Evolutionary conservation across 2,113 vertebrate genomes (phyloP), one percentile per base, ranked within the genome.

Genomic region (Pyxicephalus adspersus): DNA sequence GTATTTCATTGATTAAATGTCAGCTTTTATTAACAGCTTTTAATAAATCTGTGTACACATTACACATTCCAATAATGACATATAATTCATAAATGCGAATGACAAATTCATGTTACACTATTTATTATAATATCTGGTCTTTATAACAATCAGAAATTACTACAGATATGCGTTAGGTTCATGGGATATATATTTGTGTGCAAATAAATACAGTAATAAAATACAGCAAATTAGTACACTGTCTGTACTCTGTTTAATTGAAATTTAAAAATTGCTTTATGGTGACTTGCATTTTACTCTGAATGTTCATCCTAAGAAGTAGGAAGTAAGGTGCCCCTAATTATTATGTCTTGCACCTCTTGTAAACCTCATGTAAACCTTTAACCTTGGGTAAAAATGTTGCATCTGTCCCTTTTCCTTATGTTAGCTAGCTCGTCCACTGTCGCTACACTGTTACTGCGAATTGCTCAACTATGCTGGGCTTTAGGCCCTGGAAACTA

Each of bases 241-340:
- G n/a, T 51, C 13, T 50, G 23, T 29, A 54, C 68, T 38, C 9
- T 58, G 57, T 74, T n/a, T 29, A 61, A 50, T 45, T 75, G 57
- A 13, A 19, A 75, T 75, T 28, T 31, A 50, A 13, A 38, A 61
- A 61, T 26, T 75, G 72, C 72, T 50, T 60, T 45, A 74, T 38
- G n/a, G n/a, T 6, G 6, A 34, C 31, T 34, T 34, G 3, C 6
- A 4, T 34, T 34, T 34, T 34, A 34, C 6, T 4, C 6, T 34
- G 31, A 34, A 34, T 34, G 31, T 34, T 4, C 31, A 34, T 3
- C 3, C 31, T 34, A 6, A 34, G 6, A 34, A 34, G 6, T 4
- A 34, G 6, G 31, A 45, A 45, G 8, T 45, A 45, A 45, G 6
- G 11, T 45, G 8, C 15, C 38, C 15, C 1, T 45, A 8, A 45